Conservation (phyloP, 2,888 invertebrate genomes). For the Ophion costatus region DNA sequence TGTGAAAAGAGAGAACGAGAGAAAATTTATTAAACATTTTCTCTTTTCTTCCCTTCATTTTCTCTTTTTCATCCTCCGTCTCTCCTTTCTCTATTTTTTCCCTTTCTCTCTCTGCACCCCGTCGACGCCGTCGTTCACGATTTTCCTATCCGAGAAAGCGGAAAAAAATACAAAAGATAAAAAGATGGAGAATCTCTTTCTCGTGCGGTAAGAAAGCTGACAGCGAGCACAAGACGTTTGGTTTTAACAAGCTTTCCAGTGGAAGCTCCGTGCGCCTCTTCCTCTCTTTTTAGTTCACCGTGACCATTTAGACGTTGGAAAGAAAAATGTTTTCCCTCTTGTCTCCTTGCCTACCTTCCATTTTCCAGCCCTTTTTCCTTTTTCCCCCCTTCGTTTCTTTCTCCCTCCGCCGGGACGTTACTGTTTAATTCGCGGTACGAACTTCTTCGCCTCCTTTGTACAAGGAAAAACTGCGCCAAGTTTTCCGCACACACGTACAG, state of each 20-base stretch:
- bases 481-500: conserved; percentile 5
- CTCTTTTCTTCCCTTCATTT: background rate
- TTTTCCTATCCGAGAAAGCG: conserved; percentile 53
- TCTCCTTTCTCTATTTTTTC: conserved; percentile 21
- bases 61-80: conserved; percentile 27
- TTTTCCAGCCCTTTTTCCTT: conserved; percentile 28
- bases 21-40: conserved; percentile 9
- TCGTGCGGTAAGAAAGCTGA: conserved; percentile 46
- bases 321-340: conserved; percentile 80
- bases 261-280: conserved; percentile 69
- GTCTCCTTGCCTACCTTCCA: conserved; percentile 65
- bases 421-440: conserved; percentile 76
- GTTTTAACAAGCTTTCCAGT: conserved; percentile 81
- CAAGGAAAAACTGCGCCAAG: conserved; percentile 49
- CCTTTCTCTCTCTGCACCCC: conserved; percentile 28
- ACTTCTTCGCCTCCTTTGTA: conserved; percentile 75
- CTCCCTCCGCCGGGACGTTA: conserved; percentile 64
- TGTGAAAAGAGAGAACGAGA: background rate
- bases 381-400: conserved; percentile 23
- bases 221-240: conserved; percentile 71
- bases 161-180: conserved; percentile 60
- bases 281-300: conserved; percentile 8
- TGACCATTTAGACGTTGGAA: conserved; percentile 77
- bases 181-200: conserved; percentile 64
- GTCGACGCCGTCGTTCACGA: conserved; percentile 26